Evolutionary conservation across 2,888 invertebrate genomes (phyloP), one percentile per base, ranked within the genome.

Genomic region (Nebria brevicollis): DNA sequence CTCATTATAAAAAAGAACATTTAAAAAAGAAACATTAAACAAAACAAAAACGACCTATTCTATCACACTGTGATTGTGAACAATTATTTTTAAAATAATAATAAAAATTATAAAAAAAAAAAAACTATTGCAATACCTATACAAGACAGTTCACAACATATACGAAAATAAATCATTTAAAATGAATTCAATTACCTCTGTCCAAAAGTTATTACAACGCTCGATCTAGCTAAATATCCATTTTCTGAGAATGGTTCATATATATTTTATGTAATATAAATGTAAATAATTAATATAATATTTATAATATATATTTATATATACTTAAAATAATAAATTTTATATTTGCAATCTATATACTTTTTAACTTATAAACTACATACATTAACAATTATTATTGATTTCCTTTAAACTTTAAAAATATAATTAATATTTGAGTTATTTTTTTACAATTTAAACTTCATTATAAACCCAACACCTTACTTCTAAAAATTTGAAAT

Each of bases 51-150:
- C 85, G 84, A 84, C 82, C 85, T 84, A 86, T 83, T 85, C 84
- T 86, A 86, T 86, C 86, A 86, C 87, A 86, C 84, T 84, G 86
- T 86, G 86, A 87, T 85, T 85, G 84, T 85, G 84, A 85, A 85
- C 70, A 81, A 81, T 76, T 75, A 76, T 75, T 75, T 81, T 75
- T 72, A 75, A 75, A 41, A 42, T 73, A 70, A 73, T 26, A 68
- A n/a, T 25, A 73, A 20, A 20, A 20, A 68, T 34, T 34, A 34
- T n/a, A n/a, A n/a, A n/a, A n/a, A n/a, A n/a, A n/a, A 34, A 34
- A 79, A 74, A 74, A 75, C 80, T 80, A 80, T 80, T 75, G 74
- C 81, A 81, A 70, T 73, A 81, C 66, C 73, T 77, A 81, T 54
- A 72, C 66, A 26, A 43, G 54, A 77, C 77, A 80, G 70, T 64